Percentiles rank a stretch among this genome's conserved stretches.
Evolutionary conservation across 64 coral and sea anemone species (phyloP).

Genomic region (Stichodactyla helianthus): DNA sequence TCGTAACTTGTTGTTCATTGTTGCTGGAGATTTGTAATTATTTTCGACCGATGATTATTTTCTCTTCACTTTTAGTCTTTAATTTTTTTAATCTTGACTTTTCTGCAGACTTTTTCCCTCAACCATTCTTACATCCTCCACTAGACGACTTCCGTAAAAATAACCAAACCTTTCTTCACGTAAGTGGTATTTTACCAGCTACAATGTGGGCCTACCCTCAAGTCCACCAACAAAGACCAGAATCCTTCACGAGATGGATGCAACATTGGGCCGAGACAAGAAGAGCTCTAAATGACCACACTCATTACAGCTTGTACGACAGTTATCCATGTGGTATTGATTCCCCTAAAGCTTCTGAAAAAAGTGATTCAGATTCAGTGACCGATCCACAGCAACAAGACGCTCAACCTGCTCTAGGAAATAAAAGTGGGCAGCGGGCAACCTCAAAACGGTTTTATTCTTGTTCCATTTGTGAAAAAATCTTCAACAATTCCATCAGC

Average conservation of each 20-base stretch:
- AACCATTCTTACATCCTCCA: background rate
- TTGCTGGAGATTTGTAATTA: too few relatives aligned
- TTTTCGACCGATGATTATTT: too few relatives aligned
- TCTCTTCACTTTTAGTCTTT: too few relatives aligned
- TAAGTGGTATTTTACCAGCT: background rate
- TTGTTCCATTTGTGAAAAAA: slow-evolving; percentile 43
- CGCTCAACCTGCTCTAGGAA: background rate
- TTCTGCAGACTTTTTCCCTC: background rate
- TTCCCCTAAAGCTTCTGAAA: background rate
- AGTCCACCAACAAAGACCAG: background rate
- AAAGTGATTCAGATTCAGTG: background rate
- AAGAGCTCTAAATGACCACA: background rate
- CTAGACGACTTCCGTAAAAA: background rate
- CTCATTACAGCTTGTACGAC: background rate
- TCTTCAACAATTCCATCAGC: slow-evolving; percentile 55
- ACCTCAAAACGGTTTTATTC: slow-evolving; percentile 26
- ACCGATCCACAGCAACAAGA: background rate
- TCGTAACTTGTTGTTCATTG: too few relatives aligned
- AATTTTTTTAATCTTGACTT: too few relatives aligned
- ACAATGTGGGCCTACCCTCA: slow-evolving; percentile 40
- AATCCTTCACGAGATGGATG: slow-evolving; percentile 55
- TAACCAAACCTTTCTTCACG: background rate
- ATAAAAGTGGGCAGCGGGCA: background rate
- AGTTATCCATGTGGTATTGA: background rate
- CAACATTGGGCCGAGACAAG: slow-evolving; percentile 54